phyloP scores from a whole-genome alignment of 2,113 vertebrate genomes.

The Dinomys branickii region DNA sequence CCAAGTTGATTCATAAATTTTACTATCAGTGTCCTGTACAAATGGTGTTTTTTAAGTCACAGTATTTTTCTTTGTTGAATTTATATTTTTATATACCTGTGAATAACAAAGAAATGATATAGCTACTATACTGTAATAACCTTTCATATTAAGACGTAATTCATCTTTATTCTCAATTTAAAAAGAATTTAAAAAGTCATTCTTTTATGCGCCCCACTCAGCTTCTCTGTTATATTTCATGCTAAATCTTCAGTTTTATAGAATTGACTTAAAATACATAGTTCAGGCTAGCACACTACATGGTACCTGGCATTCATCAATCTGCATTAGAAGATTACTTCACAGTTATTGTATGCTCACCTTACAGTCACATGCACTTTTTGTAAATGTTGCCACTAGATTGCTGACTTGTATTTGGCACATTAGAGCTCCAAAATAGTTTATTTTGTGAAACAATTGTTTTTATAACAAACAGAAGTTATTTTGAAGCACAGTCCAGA shows the following conservation, averaged over 20 bases:
- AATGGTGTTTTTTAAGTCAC: neutral
- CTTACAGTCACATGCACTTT: conserved; percentile 58
- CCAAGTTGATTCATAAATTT: neutral
- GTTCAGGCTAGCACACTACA: neutral
- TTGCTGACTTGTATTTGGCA: conserved; percentile 61
- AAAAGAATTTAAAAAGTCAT: neutral
- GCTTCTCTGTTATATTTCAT: conserved; percentile 8
- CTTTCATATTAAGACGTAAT: neutral
- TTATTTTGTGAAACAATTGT: conserved; percentile 49
- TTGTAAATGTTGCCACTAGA: conserved; percentile 57
- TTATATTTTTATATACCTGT: neutral
- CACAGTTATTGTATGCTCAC: conserved; percentile 18
- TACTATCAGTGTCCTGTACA: neutral
- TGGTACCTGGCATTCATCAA: neutral
- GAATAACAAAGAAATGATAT: neutral
- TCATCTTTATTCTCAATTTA: neutral
- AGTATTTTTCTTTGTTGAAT: neutral
- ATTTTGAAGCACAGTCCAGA: conserved; percentile 58
- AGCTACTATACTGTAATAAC: neutral
- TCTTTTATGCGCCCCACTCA: neutral
- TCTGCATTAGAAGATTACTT: conserved; percentile 46
- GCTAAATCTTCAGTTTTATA: conserved; percentile 24
- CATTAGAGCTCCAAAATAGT: conserved; percentile 50
- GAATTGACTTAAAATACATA: neutral
- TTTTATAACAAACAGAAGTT: conserved; percentile 72